These are phyloP conservation scores for Drosophila subpulchrella DNA, from an alignment of 1,140 invertebrate species.

Conservation along the genomic window DNA sequence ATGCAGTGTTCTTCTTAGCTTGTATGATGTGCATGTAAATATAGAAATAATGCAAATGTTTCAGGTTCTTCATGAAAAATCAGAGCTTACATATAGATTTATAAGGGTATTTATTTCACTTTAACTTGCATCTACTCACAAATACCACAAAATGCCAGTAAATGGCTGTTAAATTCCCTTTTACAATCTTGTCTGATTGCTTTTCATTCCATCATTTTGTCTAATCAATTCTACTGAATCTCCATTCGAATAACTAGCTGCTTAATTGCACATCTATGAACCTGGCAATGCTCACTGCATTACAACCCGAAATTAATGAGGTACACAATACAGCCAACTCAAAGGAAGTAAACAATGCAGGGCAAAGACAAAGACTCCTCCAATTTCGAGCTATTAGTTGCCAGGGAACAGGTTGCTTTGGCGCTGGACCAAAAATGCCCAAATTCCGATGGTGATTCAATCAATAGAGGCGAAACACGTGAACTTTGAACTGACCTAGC, in stretches of 20 bases:
- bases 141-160: too few species aligned
- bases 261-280: constrained; percentile 14
- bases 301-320: constrained; percentile 40
- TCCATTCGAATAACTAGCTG: neutral
- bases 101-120: too few species aligned
- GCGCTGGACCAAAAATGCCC: constrained; percentile 48
- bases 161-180: too few species aligned
- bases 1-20: constrained; percentile 23
- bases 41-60: neutral
- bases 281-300: neutral
- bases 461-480: constrained; percentile 59
- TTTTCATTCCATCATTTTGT: too few species aligned
- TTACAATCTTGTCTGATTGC: too few species aligned
- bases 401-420: constrained; percentile 55
- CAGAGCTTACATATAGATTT: neutral
- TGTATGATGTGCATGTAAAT: constrained; percentile 17
- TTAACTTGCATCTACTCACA: too few species aligned
- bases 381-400: constrained; percentile 21
- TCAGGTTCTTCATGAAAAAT: neutral
- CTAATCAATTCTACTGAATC: neutral
- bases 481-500: constrained; percentile 66
- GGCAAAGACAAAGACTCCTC: neutral
- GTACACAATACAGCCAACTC: constrained; percentile 19
- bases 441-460: constrained; percentile 41
- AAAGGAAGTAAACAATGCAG: constrained; percentile 24